Conservation (phyloP, 2,113 vertebrate genomes). For the Phyllopteryx taeniolatus region DNA sequence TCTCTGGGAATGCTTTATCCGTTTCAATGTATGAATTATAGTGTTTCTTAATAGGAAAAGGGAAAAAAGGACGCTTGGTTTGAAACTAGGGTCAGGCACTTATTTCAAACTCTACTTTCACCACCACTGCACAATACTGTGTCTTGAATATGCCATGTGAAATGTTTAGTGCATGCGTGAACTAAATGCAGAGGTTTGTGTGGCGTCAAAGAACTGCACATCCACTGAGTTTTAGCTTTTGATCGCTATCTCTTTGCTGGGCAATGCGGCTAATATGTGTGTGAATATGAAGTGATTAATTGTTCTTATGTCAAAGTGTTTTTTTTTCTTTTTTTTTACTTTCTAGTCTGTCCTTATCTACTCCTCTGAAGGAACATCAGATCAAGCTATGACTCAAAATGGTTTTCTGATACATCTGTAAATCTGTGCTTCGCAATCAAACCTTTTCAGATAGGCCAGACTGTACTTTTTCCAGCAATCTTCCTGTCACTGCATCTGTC, state of each 20-base stretch:
- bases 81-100: neutral
- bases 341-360: neutral
- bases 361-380: conserved; percentile 12
- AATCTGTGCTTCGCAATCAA: conserved; percentile 9
- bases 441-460: neutral
- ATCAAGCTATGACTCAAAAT: conserved; percentile 8
- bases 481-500: conserved; percentile 20
- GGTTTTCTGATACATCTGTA: neutral
- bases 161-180: conserved; percentile 4
- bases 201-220: neutral
- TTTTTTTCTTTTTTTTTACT: neutral
- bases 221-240: conserved; percentile 14
- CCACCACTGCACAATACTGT: neutral
- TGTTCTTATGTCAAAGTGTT: neutral
- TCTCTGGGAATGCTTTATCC: neutral
- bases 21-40: neutral
- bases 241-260: conserved; percentile 14
- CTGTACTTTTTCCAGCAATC: conserved; percentile 23
- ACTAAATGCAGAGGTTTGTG: conserved; percentile 17
- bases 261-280: neutral
- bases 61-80: neutral
- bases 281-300: neutral
- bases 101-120: neutral
- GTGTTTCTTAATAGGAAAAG: neutral
- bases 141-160: neutral